Conservation (phyloP, 2,888 invertebrate genomes). For the Unio pictorum region DNA sequence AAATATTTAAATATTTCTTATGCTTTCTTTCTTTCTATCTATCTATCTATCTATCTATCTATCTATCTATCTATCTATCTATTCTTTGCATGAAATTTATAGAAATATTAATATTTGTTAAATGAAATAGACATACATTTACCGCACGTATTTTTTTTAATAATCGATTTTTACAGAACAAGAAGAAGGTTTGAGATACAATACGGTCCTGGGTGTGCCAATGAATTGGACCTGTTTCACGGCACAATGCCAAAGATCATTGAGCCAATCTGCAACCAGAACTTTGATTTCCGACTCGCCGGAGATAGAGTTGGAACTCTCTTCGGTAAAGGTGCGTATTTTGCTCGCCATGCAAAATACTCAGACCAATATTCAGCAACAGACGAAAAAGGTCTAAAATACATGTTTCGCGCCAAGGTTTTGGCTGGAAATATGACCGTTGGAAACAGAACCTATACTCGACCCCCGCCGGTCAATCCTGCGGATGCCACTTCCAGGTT, state of each 20-base stretch:
- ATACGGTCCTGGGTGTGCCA: constrained; percentile 40
- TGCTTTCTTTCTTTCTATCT: too few species aligned
- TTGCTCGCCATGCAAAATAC: constrained; percentile 31
- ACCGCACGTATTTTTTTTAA: too few species aligned
- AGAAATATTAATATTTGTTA: too few species aligned
- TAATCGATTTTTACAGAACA: constrained; percentile 17
- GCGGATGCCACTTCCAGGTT: constrained; percentile 24
- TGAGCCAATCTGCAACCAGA: constrained; percentile 27
- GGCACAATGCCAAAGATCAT: constrained; percentile 37
- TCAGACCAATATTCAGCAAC: constrained; percentile 25
- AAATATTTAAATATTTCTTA: too few species aligned
- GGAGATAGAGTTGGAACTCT: constrained; percentile 29
- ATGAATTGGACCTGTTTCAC: constrained; percentile 45
- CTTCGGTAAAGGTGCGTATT: constrained; percentile 38
- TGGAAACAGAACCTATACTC: constrained; percentile 32
- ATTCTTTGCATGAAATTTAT: too few species aligned
- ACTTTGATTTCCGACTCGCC: constrained; percentile 34
- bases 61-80: too few species aligned
- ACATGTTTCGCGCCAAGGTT: constrained; percentile 49
- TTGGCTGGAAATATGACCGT: constrained; percentile 39
- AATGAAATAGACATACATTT: too few species aligned
- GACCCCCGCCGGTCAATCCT: constrained; percentile 44
- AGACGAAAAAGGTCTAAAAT: constrained; percentile 21
- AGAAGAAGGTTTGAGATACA: constrained; percentile 23
- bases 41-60: too few species aligned